Evolutionary conservation across 2,888 invertebrate genomes (phyloP), one percentile per base, ranked within the genome.

Genomic region (Rotaria macrura): DNA sequence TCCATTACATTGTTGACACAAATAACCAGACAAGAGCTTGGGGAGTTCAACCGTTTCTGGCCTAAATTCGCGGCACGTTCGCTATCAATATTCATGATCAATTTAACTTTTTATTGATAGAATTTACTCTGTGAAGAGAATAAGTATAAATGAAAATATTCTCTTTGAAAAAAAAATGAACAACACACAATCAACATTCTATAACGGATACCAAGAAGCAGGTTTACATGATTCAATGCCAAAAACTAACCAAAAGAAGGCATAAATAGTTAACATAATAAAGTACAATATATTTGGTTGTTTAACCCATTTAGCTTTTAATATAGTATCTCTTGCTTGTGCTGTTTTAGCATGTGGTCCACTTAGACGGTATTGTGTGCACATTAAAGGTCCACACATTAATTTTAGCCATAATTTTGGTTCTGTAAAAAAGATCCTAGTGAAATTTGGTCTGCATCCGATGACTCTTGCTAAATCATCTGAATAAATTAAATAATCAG

Each of bases 281-380:
- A 40, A 79, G 43, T 79, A 79, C 38, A 79, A 43, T 43, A 38
- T 10, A 79, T 43, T 79, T 25, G 43, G 74, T 79, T 79, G 74
- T 40, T 25, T 79, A 43, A 79, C 74, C 74, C 74, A 79, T 79
- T 79, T 79, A 12, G 74, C 74, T 79, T 79, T 79, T 43, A 79
- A 25, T 23, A 79, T 79, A 43, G n/a, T 43, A 5, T 43, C 17
- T 79, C n/a, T 79, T n/a, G 74, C 43, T 79, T 79, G 74, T 79
- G 23, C 25, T 40, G 74, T 23, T 79, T 79, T 79, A 10, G 43
- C 38, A 79, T 79, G 74, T 43, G 43, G 74, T 6, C 74, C 74
- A 12, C 1, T 25, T 43, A 79, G 43, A 43, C 74, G 74, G 43
- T 79, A 79, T 1, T 79, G 74, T 25, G 74, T 43, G 10, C 43